Percentiles rank a stretch among this genome's conserved stretches.
Conservation (phyloP, 2,888 invertebrate species). For the Quadriops clusia region DNA sequence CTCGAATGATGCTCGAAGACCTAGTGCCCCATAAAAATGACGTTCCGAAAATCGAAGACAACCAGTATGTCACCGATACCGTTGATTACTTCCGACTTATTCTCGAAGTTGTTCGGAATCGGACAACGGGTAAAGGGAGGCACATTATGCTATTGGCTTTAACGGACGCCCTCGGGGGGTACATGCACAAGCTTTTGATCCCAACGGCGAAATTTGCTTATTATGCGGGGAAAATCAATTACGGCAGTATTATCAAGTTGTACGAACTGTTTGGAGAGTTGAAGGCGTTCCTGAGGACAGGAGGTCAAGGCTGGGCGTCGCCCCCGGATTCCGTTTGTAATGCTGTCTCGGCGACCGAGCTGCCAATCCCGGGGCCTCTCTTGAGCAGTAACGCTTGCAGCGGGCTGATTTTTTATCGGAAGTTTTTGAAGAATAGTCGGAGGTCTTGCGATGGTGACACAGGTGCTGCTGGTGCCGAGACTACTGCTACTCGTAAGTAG, state of each 20-base stretch:
- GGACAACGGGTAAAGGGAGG: slow-evolving; percentile 27
- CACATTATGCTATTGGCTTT: slow-evolving; percentile 31
- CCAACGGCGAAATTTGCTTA: slow-evolving; percentile 49
- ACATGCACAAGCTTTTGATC: slow-evolving; percentile 45
- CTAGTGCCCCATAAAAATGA: slow-evolving; percentile 26
- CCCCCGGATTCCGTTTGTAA: slow-evolving; percentile 17
- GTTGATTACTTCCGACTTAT: slow-evolving; percentile 31
- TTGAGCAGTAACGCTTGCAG: no score
- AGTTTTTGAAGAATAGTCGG: no score
- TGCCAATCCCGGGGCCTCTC: no score
- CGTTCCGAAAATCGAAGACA: slow-evolving; percentile 22
- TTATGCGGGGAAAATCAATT: slow-evolving; percentile 49
- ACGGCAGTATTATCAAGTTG: slow-evolving; percentile 42
- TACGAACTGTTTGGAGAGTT: slow-evolving; percentile 45
- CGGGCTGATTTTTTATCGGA: no score
- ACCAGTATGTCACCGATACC: slow-evolving; percentile 28
- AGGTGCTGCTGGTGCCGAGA: no score
- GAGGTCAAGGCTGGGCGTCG: slow-evolving; percentile 46
- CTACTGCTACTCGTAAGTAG: neutral
- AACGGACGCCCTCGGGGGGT: slow-evolving; percentile 42
- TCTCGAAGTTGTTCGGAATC: slow-evolving; percentile 24
- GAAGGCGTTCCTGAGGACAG: slow-evolving; percentile 44
- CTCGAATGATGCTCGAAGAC: slow-evolving; percentile 31
- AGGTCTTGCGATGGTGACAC: no score
- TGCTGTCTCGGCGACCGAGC: slow-evolving; percentile 5